These are phyloP conservation scores for Tipula confusa DNA, from an alignment of 2,888 invertebrate species.

Conservation along the genomic window DNA sequence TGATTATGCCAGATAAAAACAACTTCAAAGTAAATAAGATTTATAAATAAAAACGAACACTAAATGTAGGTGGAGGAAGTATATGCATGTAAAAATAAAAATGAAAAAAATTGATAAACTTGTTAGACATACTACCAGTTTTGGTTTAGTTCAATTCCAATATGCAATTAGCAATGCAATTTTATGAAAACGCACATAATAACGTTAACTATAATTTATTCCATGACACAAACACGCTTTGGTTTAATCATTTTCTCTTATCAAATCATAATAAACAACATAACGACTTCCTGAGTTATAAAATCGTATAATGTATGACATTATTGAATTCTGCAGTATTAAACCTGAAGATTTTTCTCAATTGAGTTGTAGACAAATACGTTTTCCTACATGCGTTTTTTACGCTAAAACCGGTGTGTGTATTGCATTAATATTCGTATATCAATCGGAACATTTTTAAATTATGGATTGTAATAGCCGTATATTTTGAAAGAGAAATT, in stretches of 20 bases:
- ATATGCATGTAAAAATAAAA: background rate
- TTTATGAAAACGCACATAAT: background rate
- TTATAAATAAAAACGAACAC: background rate
- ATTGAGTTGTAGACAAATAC: background rate
- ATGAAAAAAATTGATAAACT: background rate
- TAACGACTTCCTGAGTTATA: background rate
- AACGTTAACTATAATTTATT: background rate
- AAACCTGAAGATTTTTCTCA: background rate
- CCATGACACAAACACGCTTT: background rate
- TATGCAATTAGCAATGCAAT: background rate
- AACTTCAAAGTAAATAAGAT: background rate
- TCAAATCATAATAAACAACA: background rate
- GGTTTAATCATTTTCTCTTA: background rate
- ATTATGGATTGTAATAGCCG: background rate
- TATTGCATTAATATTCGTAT: background rate
- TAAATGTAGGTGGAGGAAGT: background rate
- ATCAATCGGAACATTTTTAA: background rate
- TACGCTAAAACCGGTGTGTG: background rate
- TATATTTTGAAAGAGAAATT: background rate
- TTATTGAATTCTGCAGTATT: background rate
- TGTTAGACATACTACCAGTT: background rate
- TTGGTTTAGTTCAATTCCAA: background rate
- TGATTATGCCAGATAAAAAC: conserved; percentile 3
- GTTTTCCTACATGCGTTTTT: background rate
- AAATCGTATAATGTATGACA: background rate